Base-by-base conservation (phyloP, 1,140 invertebrate species). In the Musca domestica region DNA sequence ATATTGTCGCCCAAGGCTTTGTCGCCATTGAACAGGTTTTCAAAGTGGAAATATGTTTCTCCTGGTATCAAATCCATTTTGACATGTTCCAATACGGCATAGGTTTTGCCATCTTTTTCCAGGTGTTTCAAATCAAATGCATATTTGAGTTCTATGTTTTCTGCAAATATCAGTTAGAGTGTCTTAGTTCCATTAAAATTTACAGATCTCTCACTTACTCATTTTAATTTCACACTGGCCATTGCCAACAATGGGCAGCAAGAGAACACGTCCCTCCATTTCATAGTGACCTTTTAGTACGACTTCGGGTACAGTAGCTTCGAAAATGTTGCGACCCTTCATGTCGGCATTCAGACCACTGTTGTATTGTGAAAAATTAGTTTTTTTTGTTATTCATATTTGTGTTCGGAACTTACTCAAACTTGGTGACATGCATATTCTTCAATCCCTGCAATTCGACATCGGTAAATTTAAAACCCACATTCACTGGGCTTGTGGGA, bases 1-100 rank as follows among this genome's bases (percentile, higher is more conserved):
- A 88, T 85, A 2, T 85, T 84, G 20, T 83, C 78, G 83, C 87
- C 87, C 34, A 92, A 75, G 20, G 86, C 86, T 58, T 85, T 78
- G 70, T 92, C 88, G 1, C 83, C 83, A 69, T 89, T 87, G 72
- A 91, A 91, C 0, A 91, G 80, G 81, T 91, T 88, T 5, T 72
- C 64, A 6, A 84, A 78, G 3, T 78, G n/a, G 76, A 22, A 67
- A 46, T 10, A 54, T n/a, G 23, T 67, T 15, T 27, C 61, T 20
- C 14, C 47, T 3, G 73, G 67, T 1, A 70, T 69, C 2, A 61
- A 4, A 51, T 61, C 46, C 66, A 81, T 64, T 48, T 70, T 71
- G 0, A 71, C 67, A 66, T 74, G 67, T 12, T 67, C 70, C 6
- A 71, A 30, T 23, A 72, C 25, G 15, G n/a, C 41, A 15, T 19